These are phyloP conservation scores for Netelia virgata DNA, from an alignment of 2,888 invertebrate genomes.

Conservation along the genomic window DNA sequence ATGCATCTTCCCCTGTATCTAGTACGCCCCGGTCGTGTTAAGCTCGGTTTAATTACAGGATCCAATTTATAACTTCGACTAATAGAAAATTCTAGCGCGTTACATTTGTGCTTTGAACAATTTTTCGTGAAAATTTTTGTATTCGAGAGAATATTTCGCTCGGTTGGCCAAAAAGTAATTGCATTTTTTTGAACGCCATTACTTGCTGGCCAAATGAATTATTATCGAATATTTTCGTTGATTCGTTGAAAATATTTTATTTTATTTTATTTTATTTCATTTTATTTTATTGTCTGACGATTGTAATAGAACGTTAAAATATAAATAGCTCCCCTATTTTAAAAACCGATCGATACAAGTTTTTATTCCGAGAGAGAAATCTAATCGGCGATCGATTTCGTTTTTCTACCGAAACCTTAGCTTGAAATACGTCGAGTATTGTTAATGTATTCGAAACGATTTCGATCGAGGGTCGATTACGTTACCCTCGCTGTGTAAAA, in stretches of 20 bases:
- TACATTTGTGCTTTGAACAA: background rate
- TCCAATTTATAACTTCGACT: background rate
- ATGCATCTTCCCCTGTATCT: constrained; percentile 45
- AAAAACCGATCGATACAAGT: no score
- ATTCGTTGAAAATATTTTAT: no score
- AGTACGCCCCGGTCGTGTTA: background rate
- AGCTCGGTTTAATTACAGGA: background rate
- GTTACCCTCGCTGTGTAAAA: background rate
- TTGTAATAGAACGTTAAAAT: no score
- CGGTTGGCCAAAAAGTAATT: background rate
- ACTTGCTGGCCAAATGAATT: no score
- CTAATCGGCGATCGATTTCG: background rate
- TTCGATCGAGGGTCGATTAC: background rate
- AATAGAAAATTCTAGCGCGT: background rate
- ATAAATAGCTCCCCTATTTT: no score
- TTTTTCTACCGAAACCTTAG: background rate
- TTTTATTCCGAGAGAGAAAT: no score
- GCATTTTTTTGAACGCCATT: no score
- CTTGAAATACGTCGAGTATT: background rate
- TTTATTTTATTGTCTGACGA: background rate
- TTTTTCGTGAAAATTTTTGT: background rate
- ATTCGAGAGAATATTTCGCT: background rate
- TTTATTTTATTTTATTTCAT: no score
- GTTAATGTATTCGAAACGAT: background rate
- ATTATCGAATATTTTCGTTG: no score